Evolutionary conservation across 2,888 invertebrate genomes (phyloP).

Genomic region (Plagodis pulveraria): DNA sequence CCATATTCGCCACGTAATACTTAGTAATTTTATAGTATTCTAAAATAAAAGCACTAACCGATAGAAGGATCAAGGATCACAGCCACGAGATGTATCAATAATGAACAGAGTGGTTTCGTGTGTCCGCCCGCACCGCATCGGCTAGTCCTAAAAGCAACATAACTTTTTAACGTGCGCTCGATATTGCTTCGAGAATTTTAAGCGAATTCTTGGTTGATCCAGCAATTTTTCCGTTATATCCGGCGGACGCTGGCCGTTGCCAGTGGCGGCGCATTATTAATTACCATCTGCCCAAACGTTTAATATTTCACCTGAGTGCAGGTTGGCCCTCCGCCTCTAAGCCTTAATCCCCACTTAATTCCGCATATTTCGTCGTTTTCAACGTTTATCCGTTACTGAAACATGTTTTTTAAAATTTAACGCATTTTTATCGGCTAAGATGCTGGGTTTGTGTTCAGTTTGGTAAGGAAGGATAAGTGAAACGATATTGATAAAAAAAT

Average conservation of each 20-base stretch:
- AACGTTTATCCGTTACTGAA: conserved; percentile 61
- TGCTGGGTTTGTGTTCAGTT: too few relatives aligned
- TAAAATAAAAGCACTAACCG: not conserved
- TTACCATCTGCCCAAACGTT: conserved; percentile 73
- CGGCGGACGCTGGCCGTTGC: conserved; percentile 58
- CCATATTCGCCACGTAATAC: too few relatives aligned
- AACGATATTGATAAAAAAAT: too few relatives aligned
- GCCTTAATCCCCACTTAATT: conserved; percentile 75
- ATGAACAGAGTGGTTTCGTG: conserved; percentile 50
- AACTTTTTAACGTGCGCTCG: conserved; percentile 55
- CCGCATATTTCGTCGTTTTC: conserved; percentile 70
- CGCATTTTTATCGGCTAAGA: conserved; percentile 41
- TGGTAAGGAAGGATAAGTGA: too few relatives aligned
- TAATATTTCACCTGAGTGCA: conserved; percentile 77
- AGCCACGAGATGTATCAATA: conserved; percentile 39
- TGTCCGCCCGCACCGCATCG: conserved; percentile 32
- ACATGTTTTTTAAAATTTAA: conserved; percentile 60
- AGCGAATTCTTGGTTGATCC: conserved; percentile 64
- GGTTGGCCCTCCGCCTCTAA: conserved; percentile 62
- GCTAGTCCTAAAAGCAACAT: conserved; percentile 55
- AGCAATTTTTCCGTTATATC: conserved; percentile 79
- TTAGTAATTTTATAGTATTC: too few relatives aligned
- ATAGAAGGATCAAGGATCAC: conserved; percentile 6
- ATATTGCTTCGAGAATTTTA: conserved; percentile 68
- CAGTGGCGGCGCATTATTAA: conserved; percentile 74